phyloP scores from a whole-genome alignment of 1,140 invertebrate genomes.

The Drosophila pruinosa region DNA sequence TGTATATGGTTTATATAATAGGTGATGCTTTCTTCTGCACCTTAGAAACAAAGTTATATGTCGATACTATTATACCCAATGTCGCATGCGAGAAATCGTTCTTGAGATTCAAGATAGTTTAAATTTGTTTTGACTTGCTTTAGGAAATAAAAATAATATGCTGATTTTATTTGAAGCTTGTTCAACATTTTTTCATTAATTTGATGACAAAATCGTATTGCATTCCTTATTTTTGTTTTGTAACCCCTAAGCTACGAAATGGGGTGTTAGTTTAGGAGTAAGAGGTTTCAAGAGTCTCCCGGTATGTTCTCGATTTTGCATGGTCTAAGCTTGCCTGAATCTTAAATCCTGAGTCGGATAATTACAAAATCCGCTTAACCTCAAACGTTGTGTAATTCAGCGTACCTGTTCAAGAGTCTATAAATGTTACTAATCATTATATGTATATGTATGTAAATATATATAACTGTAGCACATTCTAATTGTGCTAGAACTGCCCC shows the following conservation, averaged over 20 bases:
- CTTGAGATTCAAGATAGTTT: too few relatives aligned
- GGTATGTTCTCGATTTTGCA: constrained; percentile 11
- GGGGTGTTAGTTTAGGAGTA: background rate
- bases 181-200: too few relatives aligned
- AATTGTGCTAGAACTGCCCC: constrained; percentile 55
- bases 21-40: too few relatives aligned
- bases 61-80: too few relatives aligned
- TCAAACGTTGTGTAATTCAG: constrained; percentile 81
- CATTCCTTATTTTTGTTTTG: background rate
- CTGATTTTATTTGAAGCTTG: too few relatives aligned
- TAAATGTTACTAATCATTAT: too few relatives aligned
- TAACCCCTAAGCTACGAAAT: background rate
- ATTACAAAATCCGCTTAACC: constrained; percentile 80
- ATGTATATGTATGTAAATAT: constrained; percentile 16
- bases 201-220: background rate
- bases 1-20: too few relatives aligned
- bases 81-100: too few relatives aligned
- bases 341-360: constrained; percentile 65
- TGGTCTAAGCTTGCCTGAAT: constrained; percentile 39
- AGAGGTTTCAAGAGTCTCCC: background rate
- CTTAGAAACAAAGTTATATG: too few relatives aligned
- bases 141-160: too few relatives aligned
- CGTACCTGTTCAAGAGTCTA: constrained; percentile 45
- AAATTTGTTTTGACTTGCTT: too few relatives aligned
- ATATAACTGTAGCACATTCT: constrained; percentile 50